phyloP scores from a whole-genome alignment of 2,113 vertebrate genomes.

The Blennius ocellaris region DNA sequence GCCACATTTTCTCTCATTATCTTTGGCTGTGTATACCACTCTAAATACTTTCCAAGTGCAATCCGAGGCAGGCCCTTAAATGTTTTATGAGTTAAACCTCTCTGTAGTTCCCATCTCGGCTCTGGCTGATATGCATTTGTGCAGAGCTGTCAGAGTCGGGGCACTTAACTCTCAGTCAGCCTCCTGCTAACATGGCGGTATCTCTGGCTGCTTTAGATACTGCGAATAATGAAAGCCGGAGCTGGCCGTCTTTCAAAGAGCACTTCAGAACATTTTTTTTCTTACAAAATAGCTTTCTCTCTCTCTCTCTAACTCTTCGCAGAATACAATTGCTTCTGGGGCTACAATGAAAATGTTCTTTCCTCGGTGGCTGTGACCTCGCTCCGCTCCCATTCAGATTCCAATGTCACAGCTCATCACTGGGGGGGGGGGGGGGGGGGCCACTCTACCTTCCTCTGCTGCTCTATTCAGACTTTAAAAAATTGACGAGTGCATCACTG shows the following conservation, averaged over 20 bases:
- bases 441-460: too few species aligned
- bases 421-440: slow-evolving; percentile 11
- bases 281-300: slow-evolving; percentile 47
- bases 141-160: slow-evolving; percentile 67
- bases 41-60: slow-evolving; percentile 67
- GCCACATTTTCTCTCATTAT: slow-evolving; percentile 57
- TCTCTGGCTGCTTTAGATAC: slow-evolving; percentile 59
- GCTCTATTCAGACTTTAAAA: not conserved
- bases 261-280: slow-evolving; percentile 57
- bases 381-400: slow-evolving; percentile 32
- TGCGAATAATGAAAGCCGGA: slow-evolving; percentile 64
- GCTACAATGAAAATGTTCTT: slow-evolving; percentile 56
- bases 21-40: slow-evolving; percentile 29
- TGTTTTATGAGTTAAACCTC: slow-evolving; percentile 74
- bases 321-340: slow-evolving; percentile 64
- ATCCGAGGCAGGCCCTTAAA: slow-evolving; percentile 63
- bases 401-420: slow-evolving; percentile 59
- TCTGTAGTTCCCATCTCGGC: slow-evolving; percentile 60
- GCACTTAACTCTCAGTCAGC: slow-evolving; percentile 67
- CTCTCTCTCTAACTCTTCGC: slow-evolving; percentile 26
- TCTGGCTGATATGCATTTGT: slow-evolving; percentile 68
- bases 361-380: slow-evolving; percentile 43
- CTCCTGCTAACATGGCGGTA: slow-evolving; percentile 57
- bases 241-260: slow-evolving; percentile 60
- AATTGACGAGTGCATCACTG: not conserved